phyloP scores from a whole-genome alignment of 2,113 vertebrate genomes.

The Pipa parva region DNA sequence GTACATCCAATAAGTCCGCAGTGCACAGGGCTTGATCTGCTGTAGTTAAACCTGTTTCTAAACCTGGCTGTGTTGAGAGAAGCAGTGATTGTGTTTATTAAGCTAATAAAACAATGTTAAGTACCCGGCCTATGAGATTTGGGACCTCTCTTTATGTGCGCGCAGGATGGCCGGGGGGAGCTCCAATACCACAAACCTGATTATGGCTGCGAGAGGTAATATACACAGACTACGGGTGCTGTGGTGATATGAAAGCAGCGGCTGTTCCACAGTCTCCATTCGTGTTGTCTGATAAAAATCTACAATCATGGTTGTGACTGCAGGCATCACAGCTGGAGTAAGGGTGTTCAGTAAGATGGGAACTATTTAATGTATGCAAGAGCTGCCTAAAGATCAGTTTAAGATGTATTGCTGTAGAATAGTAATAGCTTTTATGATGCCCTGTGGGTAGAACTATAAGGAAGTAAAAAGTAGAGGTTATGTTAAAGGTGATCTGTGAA shows the following conservation, averaged over 20 bases:
- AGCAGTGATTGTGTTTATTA: constrained; percentile 26
- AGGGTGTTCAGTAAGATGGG: not conserved
- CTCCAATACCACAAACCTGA: not conserved
- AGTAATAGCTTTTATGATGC: not conserved
- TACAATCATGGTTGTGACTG: not conserved
- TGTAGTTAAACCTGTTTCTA: constrained; percentile 9
- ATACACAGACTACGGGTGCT: constrained; percentile 19
- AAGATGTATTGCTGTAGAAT: not conserved
- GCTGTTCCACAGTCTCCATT: not conserved
- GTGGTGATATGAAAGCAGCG: not conserved
- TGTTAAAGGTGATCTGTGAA: not conserved
- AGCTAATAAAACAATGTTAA: constrained; percentile 49
- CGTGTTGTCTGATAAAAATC: not conserved
- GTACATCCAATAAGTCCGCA: not conserved
- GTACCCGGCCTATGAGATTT: constrained; percentile 17
- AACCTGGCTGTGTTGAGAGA: not conserved
- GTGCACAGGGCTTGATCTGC: not conserved
- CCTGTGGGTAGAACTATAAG: not conserved
- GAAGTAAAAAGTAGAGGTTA: not conserved
- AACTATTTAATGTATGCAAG: not conserved
- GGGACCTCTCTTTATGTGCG: constrained; percentile 38
- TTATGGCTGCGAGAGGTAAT: constrained; percentile 40
- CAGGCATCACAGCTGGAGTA: not conserved
- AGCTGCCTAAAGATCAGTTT: not conserved
- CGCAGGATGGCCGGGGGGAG: constrained; percentile 42